Base-by-base conservation (phyloP, 1,140 invertebrate genomes). In the Heliconius congener region DNA sequence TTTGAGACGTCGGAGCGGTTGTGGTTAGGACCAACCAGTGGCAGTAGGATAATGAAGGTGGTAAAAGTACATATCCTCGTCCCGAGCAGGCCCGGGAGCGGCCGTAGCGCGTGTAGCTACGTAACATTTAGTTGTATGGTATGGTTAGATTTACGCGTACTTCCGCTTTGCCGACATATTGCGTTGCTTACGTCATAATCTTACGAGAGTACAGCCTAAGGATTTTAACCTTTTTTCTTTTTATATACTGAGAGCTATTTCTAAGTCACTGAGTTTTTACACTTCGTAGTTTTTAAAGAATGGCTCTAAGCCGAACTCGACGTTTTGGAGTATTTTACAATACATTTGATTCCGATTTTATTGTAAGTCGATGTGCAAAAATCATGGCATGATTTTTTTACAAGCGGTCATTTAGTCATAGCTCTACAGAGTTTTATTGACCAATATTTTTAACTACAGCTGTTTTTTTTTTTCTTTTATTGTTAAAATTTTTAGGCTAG, bases 401-500 rank as follows among this genome's bases (percentile, higher is more conserved):
- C 78, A 80, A 82, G 81, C 88, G 89, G 93, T 94, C 92, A 93
- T 93, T 93, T 94, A 94, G 92, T 89, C 88, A 93, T 93, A 94
- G 93, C 93, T 94, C 93, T 91, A 86, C 93, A 94, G 93, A 92
- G 85, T 92, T 93, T 92, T 93, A 83, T 92, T 89, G 91, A 93
- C 91, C 91, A 94, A 93, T 94, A 89, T 91, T 92, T 87, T 94
- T 92, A 91, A 87, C 84, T 89, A 86, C 85, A 92, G 88, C 88
- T 86, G 88, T 93, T 92, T 92, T 86, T 88, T 30, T 87, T 86
- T 88, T 8, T 87, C 84, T 90, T 92, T 91, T 90, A 91, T 93
- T 94, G 93, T 94, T 94, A 94, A 94, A 94, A 94, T 93, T 91
- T 94, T 94, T 94, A 94, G 93, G 92, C 93, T 94, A 94, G 91